Conservation (phyloP, 2,888 invertebrate species). For the Cepaea hortensis region DNA sequence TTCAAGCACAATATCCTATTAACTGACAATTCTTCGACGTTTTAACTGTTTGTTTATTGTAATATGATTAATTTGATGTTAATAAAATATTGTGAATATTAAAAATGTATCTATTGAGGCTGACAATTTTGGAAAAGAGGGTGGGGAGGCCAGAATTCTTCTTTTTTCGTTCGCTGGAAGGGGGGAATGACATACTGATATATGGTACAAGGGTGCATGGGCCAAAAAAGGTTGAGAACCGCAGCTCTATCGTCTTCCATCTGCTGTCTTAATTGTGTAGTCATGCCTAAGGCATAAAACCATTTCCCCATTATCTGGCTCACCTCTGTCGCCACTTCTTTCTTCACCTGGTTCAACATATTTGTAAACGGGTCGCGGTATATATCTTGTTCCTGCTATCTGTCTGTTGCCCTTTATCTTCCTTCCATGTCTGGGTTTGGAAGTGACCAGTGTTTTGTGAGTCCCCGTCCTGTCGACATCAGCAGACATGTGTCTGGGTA, state of each 20-base stretch:
- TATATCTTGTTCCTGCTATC: not conserved
- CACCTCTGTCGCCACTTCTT: not conserved
- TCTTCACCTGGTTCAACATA: not conserved
- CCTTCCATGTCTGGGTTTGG: not conserved
- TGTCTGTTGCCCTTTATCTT: not conserved
- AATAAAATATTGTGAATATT: too few relatives aligned
- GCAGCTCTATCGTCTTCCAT: not conserved
- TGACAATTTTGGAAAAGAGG: too few relatives aligned
- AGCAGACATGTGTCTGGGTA: slow-evolving; percentile 41
- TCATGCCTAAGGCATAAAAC: slow-evolving; percentile 39
- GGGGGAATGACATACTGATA: too few relatives aligned
- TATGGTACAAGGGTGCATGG: too few relatives aligned
- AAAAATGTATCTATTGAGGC: too few relatives aligned
- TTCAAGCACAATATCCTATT: too few relatives aligned
- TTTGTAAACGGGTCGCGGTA: slow-evolving; percentile 14
- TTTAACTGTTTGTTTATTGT: too few relatives aligned
- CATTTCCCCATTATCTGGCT: slow-evolving; percentile 16
- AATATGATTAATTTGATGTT: too few relatives aligned
- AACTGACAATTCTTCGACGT: too few relatives aligned
- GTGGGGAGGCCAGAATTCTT: too few relatives aligned
- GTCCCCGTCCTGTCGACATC: not conserved
- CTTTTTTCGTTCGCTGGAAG: too few relatives aligned
- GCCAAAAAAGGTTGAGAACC: too few relatives aligned
- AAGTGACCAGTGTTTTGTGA: not conserved
- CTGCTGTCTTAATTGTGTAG: slow-evolving; percentile 4